Conservation (phyloP, 2,888 invertebrate species). For the Mesorhabditis sp. region DNA sequence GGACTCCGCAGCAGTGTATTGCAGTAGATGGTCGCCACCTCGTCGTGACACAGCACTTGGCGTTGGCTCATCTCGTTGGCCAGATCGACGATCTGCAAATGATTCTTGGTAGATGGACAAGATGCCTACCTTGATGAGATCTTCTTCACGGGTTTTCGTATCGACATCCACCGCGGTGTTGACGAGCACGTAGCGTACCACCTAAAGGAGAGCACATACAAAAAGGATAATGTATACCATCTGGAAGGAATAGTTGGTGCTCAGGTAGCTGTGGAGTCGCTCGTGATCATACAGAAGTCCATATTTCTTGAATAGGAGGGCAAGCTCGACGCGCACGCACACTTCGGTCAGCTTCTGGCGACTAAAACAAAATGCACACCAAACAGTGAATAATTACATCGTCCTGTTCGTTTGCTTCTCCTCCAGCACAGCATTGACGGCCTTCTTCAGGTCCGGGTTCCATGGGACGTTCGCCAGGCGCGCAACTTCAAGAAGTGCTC, state of each 20-base stretch:
- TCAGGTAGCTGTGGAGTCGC: background rate
- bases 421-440: slow-evolving; percentile 23
- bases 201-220: background rate
- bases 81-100: background rate
- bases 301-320: background rate
- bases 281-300: background rate
- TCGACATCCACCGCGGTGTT: background rate
- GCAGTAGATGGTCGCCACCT: background rate
- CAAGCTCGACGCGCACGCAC: background rate
- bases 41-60: background rate
- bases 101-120: background rate
- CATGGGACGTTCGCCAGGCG: slow-evolving; percentile 35
- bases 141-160: background rate
- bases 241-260: background rate
- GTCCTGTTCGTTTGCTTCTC: slow-evolving; percentile 7
- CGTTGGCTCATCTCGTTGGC: background rate
- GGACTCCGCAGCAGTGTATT: too few species aligned
- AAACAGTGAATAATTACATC: background rate
- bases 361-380: background rate
- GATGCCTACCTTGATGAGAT: background rate
- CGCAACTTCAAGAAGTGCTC: slow-evolving; percentile 26
- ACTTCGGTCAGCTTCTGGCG: background rate
- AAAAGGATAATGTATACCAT: background rate
- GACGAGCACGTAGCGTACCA: background rate
- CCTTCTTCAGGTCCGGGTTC: slow-evolving; percentile 28